Percentiles rank a stretch among this genome's conserved stretches.
These are phyloP conservation scores for Tiaroga cobitis DNA, from an alignment of 2,797 vertebrate species.

Conservation along the genomic window DNA sequence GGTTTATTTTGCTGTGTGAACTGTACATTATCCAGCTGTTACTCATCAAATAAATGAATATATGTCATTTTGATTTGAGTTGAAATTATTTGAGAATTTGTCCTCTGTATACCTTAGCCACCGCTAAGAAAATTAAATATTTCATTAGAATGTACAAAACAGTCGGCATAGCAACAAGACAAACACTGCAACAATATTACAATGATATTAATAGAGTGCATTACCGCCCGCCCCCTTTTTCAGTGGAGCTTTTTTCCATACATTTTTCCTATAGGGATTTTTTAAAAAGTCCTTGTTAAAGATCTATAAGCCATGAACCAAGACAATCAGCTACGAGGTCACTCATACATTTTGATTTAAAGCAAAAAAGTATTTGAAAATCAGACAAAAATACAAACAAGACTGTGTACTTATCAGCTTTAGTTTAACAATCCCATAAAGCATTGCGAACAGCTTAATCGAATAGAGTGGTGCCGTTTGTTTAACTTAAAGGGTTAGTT, in stretches of 20 bases:
- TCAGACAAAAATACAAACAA: neutral
- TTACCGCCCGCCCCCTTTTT: neutral
- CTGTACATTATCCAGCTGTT: neutral
- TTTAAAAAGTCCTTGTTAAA: neutral
- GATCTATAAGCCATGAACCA: neutral
- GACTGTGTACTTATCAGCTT: too few species aligned
- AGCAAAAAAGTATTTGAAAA: neutral
- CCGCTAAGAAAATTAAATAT: neutral
- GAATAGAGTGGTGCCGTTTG: too few species aligned
- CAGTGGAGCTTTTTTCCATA: neutral
- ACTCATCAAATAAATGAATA: neutral
- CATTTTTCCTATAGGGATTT: neutral
- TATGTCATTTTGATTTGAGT: neutral
- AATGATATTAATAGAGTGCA: neutral
- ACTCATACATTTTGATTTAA: too few species aligned
- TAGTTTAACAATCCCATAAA: too few species aligned
- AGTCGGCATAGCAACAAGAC: neutral
- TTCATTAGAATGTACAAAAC: neutral
- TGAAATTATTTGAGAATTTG: neutral
- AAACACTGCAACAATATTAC: neutral
- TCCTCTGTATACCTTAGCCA: neutral
- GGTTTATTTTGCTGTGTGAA: neutral
- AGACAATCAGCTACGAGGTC: neutral
- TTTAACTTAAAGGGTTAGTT: too few species aligned
- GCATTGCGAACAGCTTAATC: too few species aligned